A percentile compares a stretch with the other conserved stretches of the same genome.
phyloP scores from a whole-genome alignment of 1,140 invertebrate genomes.

The Drosophila fuyamai region DNA sequence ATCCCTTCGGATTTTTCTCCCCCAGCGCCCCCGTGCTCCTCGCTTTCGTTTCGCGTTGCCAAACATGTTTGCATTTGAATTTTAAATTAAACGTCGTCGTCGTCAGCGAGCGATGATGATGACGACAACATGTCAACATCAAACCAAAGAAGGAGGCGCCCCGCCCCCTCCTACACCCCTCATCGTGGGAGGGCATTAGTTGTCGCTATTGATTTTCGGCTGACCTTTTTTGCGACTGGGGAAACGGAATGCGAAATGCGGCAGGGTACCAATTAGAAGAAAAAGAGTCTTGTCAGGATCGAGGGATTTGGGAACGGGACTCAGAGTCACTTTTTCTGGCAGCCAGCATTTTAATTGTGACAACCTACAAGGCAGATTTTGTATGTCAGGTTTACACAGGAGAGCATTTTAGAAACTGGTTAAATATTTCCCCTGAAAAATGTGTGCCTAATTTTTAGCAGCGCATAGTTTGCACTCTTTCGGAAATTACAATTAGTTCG shows the following conservation, averaged over 20 bases:
- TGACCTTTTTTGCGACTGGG: slow-evolving; percentile 53
- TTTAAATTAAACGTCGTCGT: slow-evolving; percentile 73
- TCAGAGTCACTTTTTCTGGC: slow-evolving; percentile 21
- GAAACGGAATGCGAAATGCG: slow-evolving; percentile 34
- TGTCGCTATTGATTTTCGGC: slow-evolving; percentile 67
- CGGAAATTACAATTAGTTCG: too few relatives aligned
- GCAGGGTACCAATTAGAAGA: slow-evolving; percentile 53
- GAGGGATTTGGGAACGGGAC: slow-evolving; percentile 19
- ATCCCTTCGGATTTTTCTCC: neutral
- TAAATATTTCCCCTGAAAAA: too few relatives aligned
- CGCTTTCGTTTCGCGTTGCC: slow-evolving; percentile 43
- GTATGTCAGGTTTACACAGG: neutral
- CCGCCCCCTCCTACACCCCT: neutral
- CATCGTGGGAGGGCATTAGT: slow-evolving; percentile 24
- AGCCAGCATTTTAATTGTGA: slow-evolving; percentile 26
- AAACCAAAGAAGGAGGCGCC: slow-evolving; percentile 35
- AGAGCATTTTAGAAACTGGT: too few relatives aligned
- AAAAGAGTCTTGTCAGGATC: slow-evolving; percentile 30
- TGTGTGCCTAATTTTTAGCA: too few relatives aligned
- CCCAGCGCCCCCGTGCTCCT: neutral
- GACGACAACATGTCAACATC: slow-evolving; percentile 63
- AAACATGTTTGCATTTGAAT: slow-evolving; percentile 79
- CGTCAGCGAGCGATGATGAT: slow-evolving; percentile 43
- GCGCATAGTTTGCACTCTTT: too few relatives aligned
- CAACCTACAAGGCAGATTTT: neutral